Evolutionary conservation across 2,888 invertebrate species (phyloP).

Genomic region (Pollenia angustigena): DNA sequence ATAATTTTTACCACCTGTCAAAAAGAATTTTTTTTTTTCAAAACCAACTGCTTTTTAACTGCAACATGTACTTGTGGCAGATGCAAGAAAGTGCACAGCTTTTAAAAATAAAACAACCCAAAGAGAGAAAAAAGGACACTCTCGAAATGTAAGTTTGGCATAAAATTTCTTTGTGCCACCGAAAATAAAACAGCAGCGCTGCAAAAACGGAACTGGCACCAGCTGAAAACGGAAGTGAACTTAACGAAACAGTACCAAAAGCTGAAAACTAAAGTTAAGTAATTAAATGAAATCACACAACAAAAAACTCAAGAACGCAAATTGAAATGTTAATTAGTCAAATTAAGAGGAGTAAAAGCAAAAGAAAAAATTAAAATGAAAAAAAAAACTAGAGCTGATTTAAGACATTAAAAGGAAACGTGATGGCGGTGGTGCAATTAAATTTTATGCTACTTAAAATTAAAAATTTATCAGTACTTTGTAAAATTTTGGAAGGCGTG

Average conservation of each 20-base stretch:
- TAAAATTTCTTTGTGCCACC: slow-evolving; percentile 49
- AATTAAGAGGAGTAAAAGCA: slow-evolving; percentile 39
- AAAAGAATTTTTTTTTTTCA: slow-evolving; percentile 12
- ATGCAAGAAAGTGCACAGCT: slow-evolving; percentile 9
- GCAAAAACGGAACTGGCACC: slow-evolving; percentile 51
- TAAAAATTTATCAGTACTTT: background rate
- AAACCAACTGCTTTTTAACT: slow-evolving; percentile 20
- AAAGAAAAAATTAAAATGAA: background rate
- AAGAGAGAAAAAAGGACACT: slow-evolving; percentile 34
- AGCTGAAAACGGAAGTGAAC: slow-evolving; percentile 56
- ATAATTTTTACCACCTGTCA: slow-evolving; percentile 45
- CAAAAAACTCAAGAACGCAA: slow-evolving; percentile 19
- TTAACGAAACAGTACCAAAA: slow-evolving; percentile 16
- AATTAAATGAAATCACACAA: slow-evolving; percentile 63
- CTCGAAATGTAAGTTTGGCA: slow-evolving; percentile 44
- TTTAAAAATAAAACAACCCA: background rate
- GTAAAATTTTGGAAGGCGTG: too few species aligned
- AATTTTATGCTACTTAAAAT: slow-evolving; percentile 21
- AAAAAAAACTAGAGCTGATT: background rate
- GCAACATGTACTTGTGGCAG: background rate
- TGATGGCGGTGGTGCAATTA: background rate
- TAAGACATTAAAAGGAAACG: background rate
- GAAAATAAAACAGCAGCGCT: slow-evolving; percentile 29
- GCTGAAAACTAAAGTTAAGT: slow-evolving; percentile 57
- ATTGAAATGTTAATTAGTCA: slow-evolving; percentile 57